A percentile compares a stretch with the other conserved stretches of the same genome.
phyloP scores from a whole-genome alignment of 2,888 invertebrate genomes.

The Psococerastis gibbosa region DNA sequence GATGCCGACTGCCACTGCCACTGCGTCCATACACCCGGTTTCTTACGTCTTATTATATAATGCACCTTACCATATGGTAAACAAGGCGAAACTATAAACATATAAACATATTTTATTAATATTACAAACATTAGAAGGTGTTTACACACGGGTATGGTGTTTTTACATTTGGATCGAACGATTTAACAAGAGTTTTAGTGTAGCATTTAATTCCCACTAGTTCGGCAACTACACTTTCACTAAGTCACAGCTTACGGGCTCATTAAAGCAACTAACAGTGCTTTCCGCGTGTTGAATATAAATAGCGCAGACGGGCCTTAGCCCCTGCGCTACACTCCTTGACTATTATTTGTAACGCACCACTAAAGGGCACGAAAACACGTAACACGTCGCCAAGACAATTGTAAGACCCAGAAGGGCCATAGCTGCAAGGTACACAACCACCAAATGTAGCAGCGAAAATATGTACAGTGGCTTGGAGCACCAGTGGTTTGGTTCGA shows the following conservation, averaged over 20 bases:
- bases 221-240: background rate
- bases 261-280: slow-evolving; percentile 8
- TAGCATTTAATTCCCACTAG: no score
- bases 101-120: no score
- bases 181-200: no score
- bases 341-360: slow-evolving; percentile 19
- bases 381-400: slow-evolving; percentile 43
- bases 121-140: no score
- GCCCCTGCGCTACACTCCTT: slow-evolving; percentile 7
- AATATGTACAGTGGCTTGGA: slow-evolving; percentile 59
- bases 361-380: slow-evolving; percentile 42
- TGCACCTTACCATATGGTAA: no score
- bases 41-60: no score
- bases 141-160: no score
- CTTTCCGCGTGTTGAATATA: slow-evolving; percentile 8
- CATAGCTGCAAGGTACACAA: slow-evolving; percentile 43
- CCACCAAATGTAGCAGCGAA: slow-evolving; percentile 48
- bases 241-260: background rate
- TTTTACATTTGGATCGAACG: no score
- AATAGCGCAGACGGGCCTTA: slow-evolving; percentile 8
- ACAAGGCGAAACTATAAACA: no score
- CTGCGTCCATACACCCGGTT: no score
- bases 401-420: slow-evolving; percentile 36
- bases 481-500: slow-evolving; percentile 64
- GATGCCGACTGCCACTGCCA: no score